Evolutionary conservation across 2,113 vertebrate species (phyloP).

Genomic region (Pimephales promelas): DNA sequence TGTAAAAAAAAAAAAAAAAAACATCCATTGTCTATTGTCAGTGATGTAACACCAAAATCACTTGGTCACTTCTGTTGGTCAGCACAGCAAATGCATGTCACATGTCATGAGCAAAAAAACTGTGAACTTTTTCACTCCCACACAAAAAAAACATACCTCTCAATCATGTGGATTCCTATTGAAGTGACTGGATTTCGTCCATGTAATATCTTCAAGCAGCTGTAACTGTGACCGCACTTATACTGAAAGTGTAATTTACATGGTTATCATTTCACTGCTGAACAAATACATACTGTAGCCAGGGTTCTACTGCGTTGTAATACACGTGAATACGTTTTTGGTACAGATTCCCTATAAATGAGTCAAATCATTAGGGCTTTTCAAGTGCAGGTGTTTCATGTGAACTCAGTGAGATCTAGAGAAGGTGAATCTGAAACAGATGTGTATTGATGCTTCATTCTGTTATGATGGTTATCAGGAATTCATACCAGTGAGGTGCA

Average conservation of each 20-base stretch:
- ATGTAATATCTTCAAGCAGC: no score
- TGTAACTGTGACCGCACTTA: no score
- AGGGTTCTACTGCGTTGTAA: neutral
- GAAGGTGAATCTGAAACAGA: conserved; percentile 3
- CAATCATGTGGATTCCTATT: no score
- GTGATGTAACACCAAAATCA: neutral
- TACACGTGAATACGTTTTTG: neutral
- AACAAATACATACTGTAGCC: neutral
- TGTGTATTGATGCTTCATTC: neutral
- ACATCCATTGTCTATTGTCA: neutral
- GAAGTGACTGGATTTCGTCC: no score
- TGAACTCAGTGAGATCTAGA: neutral
- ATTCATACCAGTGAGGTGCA: neutral
- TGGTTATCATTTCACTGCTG: neutral
- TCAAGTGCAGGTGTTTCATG: neutral
- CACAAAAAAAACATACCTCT: no score
- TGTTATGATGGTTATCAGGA: neutral
- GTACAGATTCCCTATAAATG: conserved; percentile 13
- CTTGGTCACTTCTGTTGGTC: neutral
- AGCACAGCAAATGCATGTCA: neutral
- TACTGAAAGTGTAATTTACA: neutral
- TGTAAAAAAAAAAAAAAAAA: no score
- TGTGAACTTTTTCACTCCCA: no score
- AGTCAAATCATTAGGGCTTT: neutral
- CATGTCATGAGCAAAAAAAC: neutral